Evolutionary conservation across 35 echinoderm and acorn worm species (phyloP).

Genomic region (Eucidaris tribuloides): DNA sequence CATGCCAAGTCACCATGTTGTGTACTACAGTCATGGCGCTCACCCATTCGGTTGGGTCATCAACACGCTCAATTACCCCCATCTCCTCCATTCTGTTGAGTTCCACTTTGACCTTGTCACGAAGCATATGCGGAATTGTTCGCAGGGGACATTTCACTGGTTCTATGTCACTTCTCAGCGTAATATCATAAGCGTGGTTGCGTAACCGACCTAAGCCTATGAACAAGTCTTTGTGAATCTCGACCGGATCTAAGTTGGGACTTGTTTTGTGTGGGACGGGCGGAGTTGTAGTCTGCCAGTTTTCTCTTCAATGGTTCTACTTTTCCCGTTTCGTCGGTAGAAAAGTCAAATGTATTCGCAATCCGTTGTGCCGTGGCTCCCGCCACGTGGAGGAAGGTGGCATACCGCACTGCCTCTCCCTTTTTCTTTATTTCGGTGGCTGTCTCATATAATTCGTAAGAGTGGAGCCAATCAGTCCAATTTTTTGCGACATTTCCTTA

Average conservation of each 20-base stretch:
- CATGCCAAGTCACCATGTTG: slow-evolving; percentile 14
- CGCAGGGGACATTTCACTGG: not conserved
- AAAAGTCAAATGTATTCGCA: not conserved
- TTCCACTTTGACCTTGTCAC: too few species aligned
- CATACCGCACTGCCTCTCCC: not conserved
- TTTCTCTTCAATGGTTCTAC: not conserved
- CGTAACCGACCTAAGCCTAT: too few species aligned
- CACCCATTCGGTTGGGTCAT: too few species aligned
- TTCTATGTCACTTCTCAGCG: too few species aligned
- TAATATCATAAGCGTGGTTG: too few species aligned
- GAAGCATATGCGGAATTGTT: not conserved
- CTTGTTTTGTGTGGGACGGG: too few species aligned
- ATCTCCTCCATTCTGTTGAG: too few species aligned
- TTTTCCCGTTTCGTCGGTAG: not conserved
- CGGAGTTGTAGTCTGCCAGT: slow-evolving; percentile 16
- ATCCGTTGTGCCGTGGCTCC: not conserved
- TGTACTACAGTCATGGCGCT: too few species aligned
- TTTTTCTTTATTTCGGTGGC: slow-evolving; percentile 16
- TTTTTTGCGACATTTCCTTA: slow-evolving; percentile 1
- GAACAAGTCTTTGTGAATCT: too few species aligned
- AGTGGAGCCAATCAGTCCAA: not conserved
- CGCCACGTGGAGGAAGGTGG: slow-evolving; percentile 21
- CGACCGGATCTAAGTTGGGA: too few species aligned
- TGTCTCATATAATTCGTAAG: not conserved
- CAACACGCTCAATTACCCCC: too few species aligned